Evolutionary conservation across 1,140 invertebrate genomes (phyloP).

Genomic region (Thaumetopoea pityocampa): DNA sequence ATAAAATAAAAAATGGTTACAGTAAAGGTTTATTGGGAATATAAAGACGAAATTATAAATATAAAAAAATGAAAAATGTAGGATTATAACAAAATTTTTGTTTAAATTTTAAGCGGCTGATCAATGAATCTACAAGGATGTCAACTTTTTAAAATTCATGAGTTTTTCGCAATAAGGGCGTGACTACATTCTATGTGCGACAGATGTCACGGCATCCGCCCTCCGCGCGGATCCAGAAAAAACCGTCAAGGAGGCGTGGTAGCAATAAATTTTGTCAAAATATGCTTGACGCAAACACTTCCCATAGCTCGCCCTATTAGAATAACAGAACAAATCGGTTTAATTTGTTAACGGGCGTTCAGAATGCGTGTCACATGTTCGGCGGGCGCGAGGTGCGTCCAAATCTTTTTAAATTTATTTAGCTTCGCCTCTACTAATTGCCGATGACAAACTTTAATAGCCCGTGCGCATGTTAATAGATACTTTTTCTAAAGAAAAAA

Average conservation of each 20-base stretch:
- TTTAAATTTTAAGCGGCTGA: too few relatives aligned
- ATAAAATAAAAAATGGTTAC: too few relatives aligned
- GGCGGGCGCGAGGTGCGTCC: conserved; percentile 32
- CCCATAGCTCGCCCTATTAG: conserved; percentile 67
- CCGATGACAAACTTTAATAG: conserved; percentile 67
- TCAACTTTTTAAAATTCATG: conserved; percentile 8
- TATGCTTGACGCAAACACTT: conserved; percentile 69
- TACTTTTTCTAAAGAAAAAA: conserved; percentile 6
- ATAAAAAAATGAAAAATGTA: too few relatives aligned
- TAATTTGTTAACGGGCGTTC: conserved; percentile 72
- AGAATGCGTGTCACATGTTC: conserved; percentile 70
- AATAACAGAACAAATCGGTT: conserved; percentile 73
- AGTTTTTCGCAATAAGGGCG: conserved; percentile 37
- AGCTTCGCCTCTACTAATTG: conserved; percentile 65
- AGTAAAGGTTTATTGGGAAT: too few relatives aligned
- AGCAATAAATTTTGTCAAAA: conserved; percentile 76
- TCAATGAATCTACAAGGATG: too few relatives aligned
- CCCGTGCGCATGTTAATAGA: conserved; percentile 44
- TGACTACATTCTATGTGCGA: conserved; percentile 50
- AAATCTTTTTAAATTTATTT: conserved; percentile 51
- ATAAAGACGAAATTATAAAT: too few relatives aligned
- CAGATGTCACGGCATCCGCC: conserved; percentile 65
- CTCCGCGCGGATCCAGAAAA: conserved; percentile 36
- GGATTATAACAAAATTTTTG: too few relatives aligned
- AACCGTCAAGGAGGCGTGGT: conserved; percentile 66